Evolutionary conservation across 2,888 invertebrate genomes (phyloP), one percentile per base, ranked within the genome.

Genomic region (Teleogryllus oceanicus): DNA sequence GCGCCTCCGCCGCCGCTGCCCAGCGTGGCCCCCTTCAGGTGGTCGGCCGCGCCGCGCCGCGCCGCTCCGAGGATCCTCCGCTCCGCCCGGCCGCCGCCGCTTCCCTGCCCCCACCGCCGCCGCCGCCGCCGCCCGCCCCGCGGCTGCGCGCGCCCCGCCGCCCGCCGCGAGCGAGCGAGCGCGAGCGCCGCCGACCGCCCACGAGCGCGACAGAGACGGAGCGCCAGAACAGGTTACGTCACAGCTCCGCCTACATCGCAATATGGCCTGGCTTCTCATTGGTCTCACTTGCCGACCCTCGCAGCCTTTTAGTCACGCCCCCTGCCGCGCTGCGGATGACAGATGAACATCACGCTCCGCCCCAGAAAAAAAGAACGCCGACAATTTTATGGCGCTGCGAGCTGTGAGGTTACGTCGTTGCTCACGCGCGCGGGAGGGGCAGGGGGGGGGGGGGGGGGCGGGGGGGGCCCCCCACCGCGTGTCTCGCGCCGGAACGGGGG

Each of bases 251-350:
- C 82, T 81, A 78, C 77, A 78, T 80, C 79, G 80, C 82, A 82
- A 82, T 82, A 82, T 82, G 82, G 82, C 82, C 82, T 82, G 80
- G 78, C 77, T 77, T 80, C 80, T 77, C 80, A 82, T 82, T 82
- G 82, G 82, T 76, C 76, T 24, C 50, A 37, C 76, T 76, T 49
- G 76, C 80, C 78, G 74, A 75, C 75, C 76, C 75, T 49, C 20
- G 78, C 49, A 49, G 76, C 78, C 50, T 50, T 77, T 78, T 74
- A 77, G 82, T 80, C 80, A 81, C 82, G 82, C 82, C 82, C 82
- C 78, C 79, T 77, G 80, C 78, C 80, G 78, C 74, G 81, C 78
- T 37, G 49, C 79, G 74, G 82, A 82, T 82, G 82, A 82, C 81
- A 80, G 82, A 82, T 82, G 82, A 80, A 81, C 79, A 74, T 78